phyloP scores from a whole-genome alignment of 2,113 vertebrate genomes.

The Lanius ludovicianus region DNA sequence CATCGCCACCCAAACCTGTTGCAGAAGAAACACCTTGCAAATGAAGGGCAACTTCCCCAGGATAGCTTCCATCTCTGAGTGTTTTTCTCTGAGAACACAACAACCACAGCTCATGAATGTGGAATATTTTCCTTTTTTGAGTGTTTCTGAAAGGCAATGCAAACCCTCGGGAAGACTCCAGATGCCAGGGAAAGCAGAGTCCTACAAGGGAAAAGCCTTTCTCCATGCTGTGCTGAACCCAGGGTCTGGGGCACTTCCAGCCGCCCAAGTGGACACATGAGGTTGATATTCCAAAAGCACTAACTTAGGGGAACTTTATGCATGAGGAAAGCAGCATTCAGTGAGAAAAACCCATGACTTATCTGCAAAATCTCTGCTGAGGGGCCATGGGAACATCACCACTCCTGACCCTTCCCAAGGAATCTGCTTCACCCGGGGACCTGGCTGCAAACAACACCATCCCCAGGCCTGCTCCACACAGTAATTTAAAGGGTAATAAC shows the following conservation, averaged over 20 bases:
- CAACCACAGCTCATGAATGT: neutral
- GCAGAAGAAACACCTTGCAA: neutral
- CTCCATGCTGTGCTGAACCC: rapidly evolving
- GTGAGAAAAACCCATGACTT: rapidly evolving
- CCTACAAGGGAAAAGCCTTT: rapidly evolving
- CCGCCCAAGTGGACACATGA: rapidly evolving
- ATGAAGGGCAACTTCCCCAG: neutral
- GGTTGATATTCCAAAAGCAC: neutral
- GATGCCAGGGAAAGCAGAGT: neutral
- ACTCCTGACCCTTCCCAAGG: neutral
- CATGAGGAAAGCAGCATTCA: no score
- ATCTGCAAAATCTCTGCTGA: neutral
- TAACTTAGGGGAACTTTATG: rapidly evolving
- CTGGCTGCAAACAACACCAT: rapidly evolving
- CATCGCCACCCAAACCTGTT: rapidly evolving
- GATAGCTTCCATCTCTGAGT: neutral
- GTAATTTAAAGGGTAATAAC: rapidly evolving
- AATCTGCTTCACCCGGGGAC: rapidly evolving
- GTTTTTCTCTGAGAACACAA: neutral
- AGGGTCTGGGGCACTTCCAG: rapidly evolving
- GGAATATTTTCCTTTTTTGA: neutral
- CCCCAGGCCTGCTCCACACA: neutral
- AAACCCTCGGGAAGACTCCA: neutral
- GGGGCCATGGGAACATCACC: neutral
- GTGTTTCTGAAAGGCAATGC: neutral